Evolutionary conservation across 2,113 vertebrate genomes (phyloP).

Genomic region (Notarius lentiginosus): DNA sequence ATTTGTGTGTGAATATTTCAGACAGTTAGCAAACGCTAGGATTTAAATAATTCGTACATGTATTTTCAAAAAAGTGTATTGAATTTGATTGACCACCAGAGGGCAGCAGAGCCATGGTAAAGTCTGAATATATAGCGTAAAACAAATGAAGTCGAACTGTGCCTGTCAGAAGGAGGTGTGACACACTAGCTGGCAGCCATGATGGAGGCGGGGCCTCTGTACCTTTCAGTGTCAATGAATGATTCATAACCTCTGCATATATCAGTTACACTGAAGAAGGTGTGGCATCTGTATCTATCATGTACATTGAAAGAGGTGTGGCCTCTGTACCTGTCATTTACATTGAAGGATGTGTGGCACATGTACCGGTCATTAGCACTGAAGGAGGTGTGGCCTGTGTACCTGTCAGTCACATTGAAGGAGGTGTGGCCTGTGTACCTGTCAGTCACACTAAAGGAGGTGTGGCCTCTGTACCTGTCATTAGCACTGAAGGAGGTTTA

Average conservation of each 20-base stretch:
- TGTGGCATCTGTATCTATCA: background rate
- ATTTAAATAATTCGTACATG: no score
- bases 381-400: background rate
- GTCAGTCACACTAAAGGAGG: background rate
- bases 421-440: background rate
- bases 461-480: background rate
- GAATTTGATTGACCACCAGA: constrained; percentile 5
- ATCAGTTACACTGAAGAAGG: background rate
- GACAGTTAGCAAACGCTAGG: background rate
- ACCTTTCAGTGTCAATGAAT: background rate
- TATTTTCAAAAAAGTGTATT: background rate
- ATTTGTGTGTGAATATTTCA: background rate
- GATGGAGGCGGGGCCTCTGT: background rate
- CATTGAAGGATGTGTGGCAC: background rate
- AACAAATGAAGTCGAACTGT: background rate
- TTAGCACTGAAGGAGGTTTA: background rate
- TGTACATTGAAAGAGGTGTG: background rate
- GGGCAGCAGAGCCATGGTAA: constrained; percentile 39
- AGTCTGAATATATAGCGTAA: background rate
- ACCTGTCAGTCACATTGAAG: background rate
- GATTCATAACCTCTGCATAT: no score
- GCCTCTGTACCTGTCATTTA: background rate
- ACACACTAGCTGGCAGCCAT: background rate
- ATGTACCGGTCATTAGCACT: background rate
- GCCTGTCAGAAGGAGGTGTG: background rate